Evolutionary conservation across 1,140 invertebrate genomes (phyloP).

Genomic region (Drosophila ananassae): DNA sequence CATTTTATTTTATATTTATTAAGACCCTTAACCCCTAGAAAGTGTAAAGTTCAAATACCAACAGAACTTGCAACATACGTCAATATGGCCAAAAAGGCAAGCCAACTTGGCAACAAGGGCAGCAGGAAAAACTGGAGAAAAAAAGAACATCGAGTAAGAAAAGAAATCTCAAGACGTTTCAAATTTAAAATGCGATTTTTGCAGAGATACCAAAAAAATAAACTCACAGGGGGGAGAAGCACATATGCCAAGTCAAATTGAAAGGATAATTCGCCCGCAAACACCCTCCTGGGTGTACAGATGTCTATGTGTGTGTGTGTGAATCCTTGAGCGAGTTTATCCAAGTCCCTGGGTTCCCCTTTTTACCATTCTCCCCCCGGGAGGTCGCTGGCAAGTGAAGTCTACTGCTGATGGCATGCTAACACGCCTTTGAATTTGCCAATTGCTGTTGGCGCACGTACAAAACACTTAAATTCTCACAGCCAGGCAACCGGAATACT

Average conservation of each 20-base stretch:
- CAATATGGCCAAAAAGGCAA: conserved; percentile 68
- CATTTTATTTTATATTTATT: neutral
- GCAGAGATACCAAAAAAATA: conserved; percentile 23
- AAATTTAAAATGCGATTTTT: conserved; percentile 81
- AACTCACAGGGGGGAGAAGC: conserved; percentile 21
- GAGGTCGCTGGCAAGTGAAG: conserved; percentile 45
- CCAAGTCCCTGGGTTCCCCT: conserved; percentile 19
- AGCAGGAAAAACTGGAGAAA: conserved; percentile 30
- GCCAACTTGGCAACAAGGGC: conserved; percentile 67
- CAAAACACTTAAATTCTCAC: conserved; percentile 83
- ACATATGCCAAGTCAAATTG: conserved; percentile 84
- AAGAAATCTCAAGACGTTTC: conserved; percentile 80
- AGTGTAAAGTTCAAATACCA: conserved; percentile 32
- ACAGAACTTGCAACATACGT: conserved; percentile 74
- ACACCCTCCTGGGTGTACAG: conserved; percentile 77
- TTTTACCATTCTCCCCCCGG: conserved; percentile 12
- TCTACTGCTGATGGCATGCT: conserved; percentile 77
- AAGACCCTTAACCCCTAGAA: neutral
- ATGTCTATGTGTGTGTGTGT: conserved; percentile 13
- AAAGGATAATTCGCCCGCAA: conserved; percentile 84
- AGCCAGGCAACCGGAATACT: conserved; percentile 59
- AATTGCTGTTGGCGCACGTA: conserved; percentile 84
- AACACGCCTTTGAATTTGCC: conserved; percentile 84
- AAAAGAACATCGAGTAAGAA: conserved; percentile 21
- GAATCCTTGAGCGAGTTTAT: conserved; percentile 42